phyloP scores from a whole-genome alignment of 2,113 vertebrate species.

The Centropristis striata region DNA sequence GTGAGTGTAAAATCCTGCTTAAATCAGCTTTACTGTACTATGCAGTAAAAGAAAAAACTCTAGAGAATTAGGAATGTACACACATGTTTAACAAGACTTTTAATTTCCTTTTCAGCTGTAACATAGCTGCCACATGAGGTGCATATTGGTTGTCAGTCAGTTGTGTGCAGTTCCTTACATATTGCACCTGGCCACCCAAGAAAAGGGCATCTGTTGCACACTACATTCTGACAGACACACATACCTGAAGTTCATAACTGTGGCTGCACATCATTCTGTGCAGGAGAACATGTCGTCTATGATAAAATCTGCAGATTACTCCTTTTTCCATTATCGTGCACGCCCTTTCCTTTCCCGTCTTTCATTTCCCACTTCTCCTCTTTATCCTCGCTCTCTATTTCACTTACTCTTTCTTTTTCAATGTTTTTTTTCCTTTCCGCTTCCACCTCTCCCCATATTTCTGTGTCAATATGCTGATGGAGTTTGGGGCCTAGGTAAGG shows the following conservation, averaged over 20 bases:
- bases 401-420: conserved; percentile 7
- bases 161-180: conserved; percentile 15
- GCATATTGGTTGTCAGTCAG: conserved; percentile 29
- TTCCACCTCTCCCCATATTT: conserved; percentile 60
- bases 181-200: conserved; percentile 14
- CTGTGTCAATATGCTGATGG: conserved; percentile 72
- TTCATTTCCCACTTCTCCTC: conserved; percentile 64
- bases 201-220: conserved; percentile 17
- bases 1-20: conserved; percentile 1
- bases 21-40: conserved; percentile 23
- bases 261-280: conserved; percentile 30
- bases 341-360: conserved; percentile 66
- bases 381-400: conserved; percentile 58
- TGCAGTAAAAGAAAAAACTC: background rate
- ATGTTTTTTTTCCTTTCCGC: background rate
- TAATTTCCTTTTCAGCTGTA: conserved; percentile 23
- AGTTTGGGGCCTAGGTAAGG: conserved; percentile 72
- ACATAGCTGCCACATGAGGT: conserved; percentile 36
- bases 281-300: conserved; percentile 61
- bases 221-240: conserved; percentile 10
- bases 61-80: background rate
- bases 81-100: background rate
- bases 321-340: conserved; percentile 63
- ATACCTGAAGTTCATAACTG: conserved; percentile 47
- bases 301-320: conserved; percentile 74